These are phyloP conservation scores for Morelia viridis DNA, from an alignment of 2,797 vertebrate genomes.

Conservation along the genomic window DNA sequence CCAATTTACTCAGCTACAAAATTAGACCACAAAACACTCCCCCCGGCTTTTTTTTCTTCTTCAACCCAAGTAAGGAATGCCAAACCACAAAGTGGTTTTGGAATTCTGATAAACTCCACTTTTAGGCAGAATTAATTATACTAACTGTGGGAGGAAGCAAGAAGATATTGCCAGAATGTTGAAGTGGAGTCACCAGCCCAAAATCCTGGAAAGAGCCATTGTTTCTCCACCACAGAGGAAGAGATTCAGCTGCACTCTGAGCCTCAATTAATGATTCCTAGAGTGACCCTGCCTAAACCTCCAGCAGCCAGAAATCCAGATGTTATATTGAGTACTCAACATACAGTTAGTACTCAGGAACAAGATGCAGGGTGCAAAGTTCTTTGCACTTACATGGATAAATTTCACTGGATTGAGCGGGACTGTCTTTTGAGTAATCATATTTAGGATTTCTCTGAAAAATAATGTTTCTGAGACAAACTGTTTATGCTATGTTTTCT, in stretches of 20 bases:
- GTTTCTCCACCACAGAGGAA: not conserved
- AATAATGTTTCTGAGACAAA: not conserved
- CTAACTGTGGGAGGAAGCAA: conserved; percentile 61
- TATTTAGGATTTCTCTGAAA: not conserved
- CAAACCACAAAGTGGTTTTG: conserved; percentile 62
- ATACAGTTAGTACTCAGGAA: not conserved
- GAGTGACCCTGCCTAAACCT: conserved; percentile 33
- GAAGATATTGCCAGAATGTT: conserved; percentile 50
- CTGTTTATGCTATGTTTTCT: not conserved
- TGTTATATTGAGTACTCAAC: not conserved
- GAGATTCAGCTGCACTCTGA: not conserved
- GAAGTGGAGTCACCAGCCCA: conserved; percentile 18
- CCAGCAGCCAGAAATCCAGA: not conserved
- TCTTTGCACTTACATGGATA: not conserved
- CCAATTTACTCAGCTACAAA: conserved; percentile 38
- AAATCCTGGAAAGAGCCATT: conserved; percentile 56
- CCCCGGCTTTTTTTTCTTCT: not conserved
- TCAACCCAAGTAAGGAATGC: conserved; percentile 33
- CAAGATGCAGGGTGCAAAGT: not conserved
- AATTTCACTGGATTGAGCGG: not conserved
- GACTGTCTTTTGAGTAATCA: not conserved
- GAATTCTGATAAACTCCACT: conserved; percentile 59
- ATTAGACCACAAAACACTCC: conserved; percentile 33
- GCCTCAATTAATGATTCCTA: not conserved
- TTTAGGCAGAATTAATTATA: conserved; percentile 65